Evolutionary conservation across 2,113 vertebrate genomes (phyloP).

Genomic region (Plestiodon gilberti): DNA sequence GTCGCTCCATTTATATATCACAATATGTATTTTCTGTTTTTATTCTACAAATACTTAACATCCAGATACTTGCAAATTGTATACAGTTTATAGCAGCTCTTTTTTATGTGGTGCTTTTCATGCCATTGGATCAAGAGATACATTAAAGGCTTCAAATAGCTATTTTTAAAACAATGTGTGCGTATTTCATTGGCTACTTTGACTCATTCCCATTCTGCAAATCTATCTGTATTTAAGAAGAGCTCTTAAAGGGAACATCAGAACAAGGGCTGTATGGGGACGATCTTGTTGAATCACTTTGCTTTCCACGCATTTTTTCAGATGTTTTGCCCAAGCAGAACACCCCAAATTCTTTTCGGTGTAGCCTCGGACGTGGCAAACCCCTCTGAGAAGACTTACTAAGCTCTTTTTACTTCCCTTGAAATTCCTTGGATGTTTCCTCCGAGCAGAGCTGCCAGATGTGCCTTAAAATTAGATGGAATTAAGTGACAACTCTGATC

Average conservation of each 20-base stretch:
- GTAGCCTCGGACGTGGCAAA: background rate
- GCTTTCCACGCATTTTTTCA: background rate
- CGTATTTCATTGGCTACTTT: constrained; percentile 48
- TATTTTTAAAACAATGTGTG: background rate
- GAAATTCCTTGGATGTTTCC: background rate
- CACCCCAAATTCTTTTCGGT: background rate
- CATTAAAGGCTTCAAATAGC: constrained; percentile 25
- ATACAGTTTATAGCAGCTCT: background rate
- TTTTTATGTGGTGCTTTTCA: background rate
- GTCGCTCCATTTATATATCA: background rate
- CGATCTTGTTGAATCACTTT: background rate
- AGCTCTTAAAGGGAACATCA: background rate
- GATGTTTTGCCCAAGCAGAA: background rate
- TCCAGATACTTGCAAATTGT: background rate
- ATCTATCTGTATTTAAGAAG: background rate
- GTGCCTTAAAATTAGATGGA: background rate
- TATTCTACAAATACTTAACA: background rate
- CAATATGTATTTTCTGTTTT: constrained; percentile 15
- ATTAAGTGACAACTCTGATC: background rate
- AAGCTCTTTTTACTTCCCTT: background rate
- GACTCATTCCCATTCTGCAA: constrained; percentile 22
- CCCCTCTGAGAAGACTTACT: background rate
- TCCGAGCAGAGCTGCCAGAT: background rate
- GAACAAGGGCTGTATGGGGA: fast-evolving
- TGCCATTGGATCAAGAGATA: constrained; percentile 11